Conservation (phyloP, 2,113 vertebrate genomes). For the Dipodomys stephensi region DNA sequence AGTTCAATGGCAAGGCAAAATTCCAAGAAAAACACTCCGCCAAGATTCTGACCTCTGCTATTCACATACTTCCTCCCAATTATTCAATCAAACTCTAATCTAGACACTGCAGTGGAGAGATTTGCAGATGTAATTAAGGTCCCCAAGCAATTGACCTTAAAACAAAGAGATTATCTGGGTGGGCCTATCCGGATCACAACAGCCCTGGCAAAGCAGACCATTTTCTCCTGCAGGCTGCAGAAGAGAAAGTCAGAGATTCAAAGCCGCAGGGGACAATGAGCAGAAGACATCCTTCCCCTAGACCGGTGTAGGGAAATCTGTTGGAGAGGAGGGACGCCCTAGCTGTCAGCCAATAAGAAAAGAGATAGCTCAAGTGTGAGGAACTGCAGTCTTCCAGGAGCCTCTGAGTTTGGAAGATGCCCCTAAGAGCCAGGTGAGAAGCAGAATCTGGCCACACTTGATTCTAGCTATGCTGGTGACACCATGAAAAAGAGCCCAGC, state of each 20-base stretch:
- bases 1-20: not conserved
- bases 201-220: not conserved
- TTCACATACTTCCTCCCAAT: conserved; percentile 11
- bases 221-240: not conserved
- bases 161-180: not conserved
- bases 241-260: not conserved
- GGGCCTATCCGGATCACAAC: not conserved
- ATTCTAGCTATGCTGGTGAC: not conserved
- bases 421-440: not conserved
- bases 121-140: conserved; percentile 29
- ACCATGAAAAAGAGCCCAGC: not conserved
- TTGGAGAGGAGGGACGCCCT: not conserved
- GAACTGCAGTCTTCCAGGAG: not conserved
- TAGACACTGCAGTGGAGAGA: not conserved
- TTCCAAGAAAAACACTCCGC: not conserved
- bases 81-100: conserved; percentile 3
- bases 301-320: not conserved
- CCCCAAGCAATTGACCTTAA: conserved; percentile 43
- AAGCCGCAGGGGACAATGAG: not conserved
- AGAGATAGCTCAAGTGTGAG: not conserved
- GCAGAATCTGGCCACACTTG: not conserved
- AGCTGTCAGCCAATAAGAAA: not conserved
- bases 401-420: not conserved
- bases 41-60: not conserved
- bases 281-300: no score